Evolutionary conservation across 2,113 vertebrate species (phyloP).

Genomic region (Pelecanus crispus): DNA sequence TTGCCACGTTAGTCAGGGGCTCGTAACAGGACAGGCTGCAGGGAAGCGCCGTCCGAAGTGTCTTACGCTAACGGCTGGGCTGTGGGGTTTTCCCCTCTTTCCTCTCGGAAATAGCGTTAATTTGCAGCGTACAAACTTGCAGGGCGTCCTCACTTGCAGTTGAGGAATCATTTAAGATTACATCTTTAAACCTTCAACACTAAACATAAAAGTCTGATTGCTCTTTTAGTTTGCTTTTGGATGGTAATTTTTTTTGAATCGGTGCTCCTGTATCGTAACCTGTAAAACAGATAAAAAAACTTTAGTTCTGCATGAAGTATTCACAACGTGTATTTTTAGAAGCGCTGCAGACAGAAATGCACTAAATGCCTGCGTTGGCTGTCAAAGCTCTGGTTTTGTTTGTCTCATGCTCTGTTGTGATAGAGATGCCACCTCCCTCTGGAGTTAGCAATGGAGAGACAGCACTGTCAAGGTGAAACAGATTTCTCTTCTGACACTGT

Average conservation of each 20-base stretch:
- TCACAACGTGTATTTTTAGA: background rate
- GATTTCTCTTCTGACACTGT: background rate
- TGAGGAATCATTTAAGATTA: background rate
- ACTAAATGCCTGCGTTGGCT: background rate
- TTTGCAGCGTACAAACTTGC: too few relatives aligned
- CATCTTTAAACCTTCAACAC: background rate
- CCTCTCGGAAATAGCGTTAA: too few relatives aligned
- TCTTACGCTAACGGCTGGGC: fast-evolving
- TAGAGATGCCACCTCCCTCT: background rate
- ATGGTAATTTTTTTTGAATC: background rate
- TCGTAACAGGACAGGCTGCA: background rate
- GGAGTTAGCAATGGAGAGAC: background rate
- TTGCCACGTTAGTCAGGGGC: background rate
- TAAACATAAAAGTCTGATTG: background rate
- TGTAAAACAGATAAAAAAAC: background rate
- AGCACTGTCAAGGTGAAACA: background rate
- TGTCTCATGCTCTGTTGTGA: background rate
- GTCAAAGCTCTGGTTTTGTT: background rate
- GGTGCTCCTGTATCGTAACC: background rate
- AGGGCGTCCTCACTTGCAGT: too few relatives aligned
- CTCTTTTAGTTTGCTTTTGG: background rate
- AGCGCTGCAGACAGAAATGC: background rate
- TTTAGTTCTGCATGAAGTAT: background rate
- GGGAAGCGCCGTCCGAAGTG: background rate
- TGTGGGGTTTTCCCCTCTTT: too few relatives aligned